Evolutionary conservation across 53 echinoderm and acorn worm genomes (phyloP).

Genomic region (Apostichopus leukothele): DNA sequence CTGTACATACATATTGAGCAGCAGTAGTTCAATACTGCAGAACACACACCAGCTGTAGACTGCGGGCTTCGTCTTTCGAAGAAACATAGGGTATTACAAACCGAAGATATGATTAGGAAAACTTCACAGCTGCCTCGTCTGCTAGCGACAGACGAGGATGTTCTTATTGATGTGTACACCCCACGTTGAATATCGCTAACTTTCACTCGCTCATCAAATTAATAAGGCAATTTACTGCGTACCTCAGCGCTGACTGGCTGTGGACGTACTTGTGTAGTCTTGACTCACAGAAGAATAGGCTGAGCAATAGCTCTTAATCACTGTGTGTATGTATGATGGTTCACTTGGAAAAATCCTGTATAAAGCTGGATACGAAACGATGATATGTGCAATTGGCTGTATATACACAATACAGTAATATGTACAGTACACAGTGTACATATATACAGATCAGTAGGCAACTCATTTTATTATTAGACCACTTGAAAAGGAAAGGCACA

Average conservation of each 20-base stretch:
- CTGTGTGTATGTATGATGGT: not conserved
- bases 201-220: constrained; percentile 29
- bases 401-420: no score
- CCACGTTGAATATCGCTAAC: constrained; percentile 23
- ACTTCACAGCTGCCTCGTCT: constrained; percentile 6
- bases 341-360: not conserved
- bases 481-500: no score
- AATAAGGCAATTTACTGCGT: constrained; percentile 29
- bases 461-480: no score
- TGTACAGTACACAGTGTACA: no score
- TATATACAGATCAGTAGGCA: no score
- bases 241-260: not conserved
- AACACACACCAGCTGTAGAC: not conserved
- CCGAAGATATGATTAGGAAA: constrained; percentile 11
- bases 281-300: not conserved
- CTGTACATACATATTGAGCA: no score
- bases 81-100: constrained; percentile 1
- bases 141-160: constrained; percentile 1
- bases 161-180: constrained; percentile 18
- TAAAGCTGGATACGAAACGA: no score
- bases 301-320: not conserved
- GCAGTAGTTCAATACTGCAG: not conserved
- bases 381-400: no score
- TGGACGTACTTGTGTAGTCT: no score
- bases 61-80: not conserved